Base-by-base conservation (phyloP, 2,113 vertebrate genomes). In the Nibea coibor region DNA sequence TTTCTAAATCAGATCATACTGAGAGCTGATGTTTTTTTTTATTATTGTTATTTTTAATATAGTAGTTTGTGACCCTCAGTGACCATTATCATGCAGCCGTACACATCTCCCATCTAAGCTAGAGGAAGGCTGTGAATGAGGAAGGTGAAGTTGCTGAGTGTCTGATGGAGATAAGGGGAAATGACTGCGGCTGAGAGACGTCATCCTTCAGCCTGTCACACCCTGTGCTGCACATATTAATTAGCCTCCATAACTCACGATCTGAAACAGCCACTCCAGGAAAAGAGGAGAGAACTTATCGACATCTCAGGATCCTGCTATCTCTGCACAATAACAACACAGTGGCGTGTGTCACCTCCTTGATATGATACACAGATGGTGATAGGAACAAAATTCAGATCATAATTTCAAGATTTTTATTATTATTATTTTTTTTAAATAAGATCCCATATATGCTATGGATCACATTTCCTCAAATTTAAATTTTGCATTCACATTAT, bases 161-260 rank as follows among this genome's bases (percentile, higher is more conserved):
- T 76, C 65, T 87, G 82, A 87, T 87, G 87, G 81, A 89, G 87
- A 87, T 88, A 88, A 88, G 71, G 48, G 75, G 80, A 85, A 91
- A 90, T 88, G 68, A 85, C 59, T 81, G 86, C 0, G 72, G 78
- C 79, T 74, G 82, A 85, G 51, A 74, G 81, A 84, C 69, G 39
- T 78, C 81, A 83, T 89, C 86, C 75, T 82, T 90, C 88, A 87
- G 77, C 71, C 83, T 88, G 86, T 90, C 88, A 75, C 84, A 69
- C 53, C 48, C 68, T 70, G 17, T 72, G 42, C 84, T 67, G 72
- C 67, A 72, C 81, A 85, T 80, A 81, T 91, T 89, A 89, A 91
- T 89, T 75, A 91, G 72, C 64, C 24, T 64, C 83, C 10, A 39
- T 73, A 82, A 85, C 28, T 85, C 75, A 67, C 8, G 58, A 82